Base-by-base conservation (phyloP, 37 sponge, comb jelly and placozoan genomes). In the Haliclona indistincta region DNA sequence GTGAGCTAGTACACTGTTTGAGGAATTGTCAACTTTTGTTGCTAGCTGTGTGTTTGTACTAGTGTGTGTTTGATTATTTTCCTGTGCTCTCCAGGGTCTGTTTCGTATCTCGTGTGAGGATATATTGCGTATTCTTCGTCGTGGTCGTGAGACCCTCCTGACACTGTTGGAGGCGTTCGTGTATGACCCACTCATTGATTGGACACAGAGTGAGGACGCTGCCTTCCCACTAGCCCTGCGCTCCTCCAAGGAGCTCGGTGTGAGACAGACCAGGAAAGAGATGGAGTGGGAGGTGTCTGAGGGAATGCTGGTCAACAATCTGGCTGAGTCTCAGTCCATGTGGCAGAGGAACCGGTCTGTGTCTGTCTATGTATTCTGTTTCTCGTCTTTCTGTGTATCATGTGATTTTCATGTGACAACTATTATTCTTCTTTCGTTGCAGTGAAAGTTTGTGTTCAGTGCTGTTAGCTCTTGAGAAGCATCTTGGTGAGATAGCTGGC, bases 181-280 rank as follows among this genome's bases (percentile, higher is more conserved):
- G 34, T 95, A 98, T 41, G 96, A 98, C 44, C 99, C 99, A 25
- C 80, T 98, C 51, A 84, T 92, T 25, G 96, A 98, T 73, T 98
- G 96, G 96, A 95, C 99, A 22, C 89, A 90, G 78, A 91, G 86
- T 33, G 96, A 93, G 43, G 97, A 93, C n/a, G 96, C 92, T 32
- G 84, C 86, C 65, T 88, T 93, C 65, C 89, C 88, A 13, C 73
- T 92, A 45, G 83, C 92, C 40, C 36, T 86, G 17, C 77, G 79
- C 45, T n/a, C 83, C 2, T 28, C 87, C 20, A 54, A 73, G 19
- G 92, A 91, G 38, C 19, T 51, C 35, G 66, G 51, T 25, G 70
- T 54, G 2, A 44, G 82, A 33, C 88, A 68, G 47, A 64, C 88
- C 2, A 74, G 93, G 17, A 92, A 87, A 77, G 93, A 92, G 60